Conservation (phyloP, 2,797 vertebrate species). For the Spondyliosoma cantharus region DNA sequence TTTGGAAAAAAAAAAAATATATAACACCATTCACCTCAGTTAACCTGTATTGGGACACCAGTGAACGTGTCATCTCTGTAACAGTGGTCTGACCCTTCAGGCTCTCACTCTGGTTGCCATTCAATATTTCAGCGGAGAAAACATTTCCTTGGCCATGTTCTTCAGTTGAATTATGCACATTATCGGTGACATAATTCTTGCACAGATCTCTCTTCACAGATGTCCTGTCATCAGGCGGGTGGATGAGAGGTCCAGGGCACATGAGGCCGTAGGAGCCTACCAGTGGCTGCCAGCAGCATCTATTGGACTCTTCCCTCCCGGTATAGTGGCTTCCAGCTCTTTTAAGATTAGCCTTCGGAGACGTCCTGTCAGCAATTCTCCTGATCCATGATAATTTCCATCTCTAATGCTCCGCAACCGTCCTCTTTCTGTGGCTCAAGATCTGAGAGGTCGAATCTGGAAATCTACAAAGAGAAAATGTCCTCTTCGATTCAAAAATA, state of each 20-base stretch:
- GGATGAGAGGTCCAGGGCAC: slow-evolving; percentile 39
- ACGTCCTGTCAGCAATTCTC: slow-evolving; percentile 61
- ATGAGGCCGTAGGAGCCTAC: slow-evolving; percentile 56
- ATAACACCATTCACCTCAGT: not conserved
- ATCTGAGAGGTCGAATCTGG: slow-evolving; percentile 72
- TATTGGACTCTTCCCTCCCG: slow-evolving; percentile 50
- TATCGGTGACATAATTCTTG: slow-evolving; percentile 22
- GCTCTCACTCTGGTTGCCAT: not conserved
- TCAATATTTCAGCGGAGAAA: not conserved
- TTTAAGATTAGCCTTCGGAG: slow-evolving; percentile 70
- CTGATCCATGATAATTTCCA: slow-evolving; percentile 69
- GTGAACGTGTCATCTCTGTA: not conserved
- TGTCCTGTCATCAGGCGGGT: slow-evolving; percentile 37
- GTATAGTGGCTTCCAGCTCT: slow-evolving; percentile 63
- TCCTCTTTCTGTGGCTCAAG: slow-evolving; percentile 63
- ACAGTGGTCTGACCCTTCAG: not conserved
- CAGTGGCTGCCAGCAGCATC: slow-evolving; percentile 47
- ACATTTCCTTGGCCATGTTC: slow-evolving; percentile 14
- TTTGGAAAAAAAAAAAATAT: not conserved
- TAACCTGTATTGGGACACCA: not conserved
- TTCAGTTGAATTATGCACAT: slow-evolving; percentile 11
- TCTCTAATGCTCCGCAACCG: slow-evolving; percentile 43
- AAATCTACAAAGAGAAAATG: slow-evolving; percentile 72
- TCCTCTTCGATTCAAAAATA: slow-evolving; percentile 58
- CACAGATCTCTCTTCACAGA: slow-evolving; percentile 12